These are phyloP conservation scores for Conger conger DNA, from an alignment of 2,113 vertebrate genomes.

Conservation along the genomic window DNA sequence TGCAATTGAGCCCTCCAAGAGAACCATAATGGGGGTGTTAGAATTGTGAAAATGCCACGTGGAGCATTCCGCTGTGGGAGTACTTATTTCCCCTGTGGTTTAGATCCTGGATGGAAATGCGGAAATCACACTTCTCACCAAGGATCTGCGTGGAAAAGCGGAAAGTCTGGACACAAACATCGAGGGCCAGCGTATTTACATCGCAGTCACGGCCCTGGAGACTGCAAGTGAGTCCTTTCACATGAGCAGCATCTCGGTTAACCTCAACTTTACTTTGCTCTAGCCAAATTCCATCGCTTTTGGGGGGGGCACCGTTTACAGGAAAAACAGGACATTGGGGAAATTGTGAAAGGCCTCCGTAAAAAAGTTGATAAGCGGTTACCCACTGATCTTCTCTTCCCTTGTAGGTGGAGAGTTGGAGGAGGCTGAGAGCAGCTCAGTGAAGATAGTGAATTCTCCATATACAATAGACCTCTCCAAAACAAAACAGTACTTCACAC, in stretches of 20 bases:
- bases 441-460: constrained; percentile 68
- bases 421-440: constrained; percentile 61
- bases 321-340: too few relatives aligned
- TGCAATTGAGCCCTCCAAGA: too few relatives aligned
- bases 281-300: too few relatives aligned
- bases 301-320: too few relatives aligned
- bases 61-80: too few relatives aligned
- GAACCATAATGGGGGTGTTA: too few relatives aligned
- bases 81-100: constrained; percentile 19
- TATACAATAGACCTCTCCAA: constrained; percentile 64
- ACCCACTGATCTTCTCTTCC: background rate
- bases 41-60: too few relatives aligned
- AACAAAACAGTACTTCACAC: constrained; percentile 66
- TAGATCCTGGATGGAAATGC: constrained; percentile 59
- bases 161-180: constrained; percentile 40
- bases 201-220: constrained; percentile 63
- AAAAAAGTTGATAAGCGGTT: too few relatives aligned
- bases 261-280: too few relatives aligned
- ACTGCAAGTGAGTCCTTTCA: constrained; percentile 62
- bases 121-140: constrained; percentile 48
- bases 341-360: too few relatives aligned
- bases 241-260: background rate
- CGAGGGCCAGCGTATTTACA: constrained; percentile 55
- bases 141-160: constrained; percentile 47
- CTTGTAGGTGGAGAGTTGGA: constrained; percentile 61